Conservation (phyloP, 2,113 vertebrate genomes). For the Talpa occidentalis region DNA sequence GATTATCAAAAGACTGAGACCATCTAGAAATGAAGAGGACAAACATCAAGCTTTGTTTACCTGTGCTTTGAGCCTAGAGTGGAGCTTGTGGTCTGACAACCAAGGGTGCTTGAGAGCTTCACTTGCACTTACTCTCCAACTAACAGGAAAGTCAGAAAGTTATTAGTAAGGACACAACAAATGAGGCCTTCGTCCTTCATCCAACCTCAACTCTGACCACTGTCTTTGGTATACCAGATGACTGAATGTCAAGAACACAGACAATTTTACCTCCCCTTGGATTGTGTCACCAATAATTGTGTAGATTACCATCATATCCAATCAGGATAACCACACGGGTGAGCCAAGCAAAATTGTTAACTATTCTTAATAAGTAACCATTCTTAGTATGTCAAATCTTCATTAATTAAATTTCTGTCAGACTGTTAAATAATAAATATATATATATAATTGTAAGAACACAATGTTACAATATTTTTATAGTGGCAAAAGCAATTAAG, state of each 20-base stretch:
- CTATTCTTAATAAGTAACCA: background rate
- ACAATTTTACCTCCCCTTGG: background rate
- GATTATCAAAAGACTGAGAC: background rate
- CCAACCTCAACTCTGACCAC: background rate
- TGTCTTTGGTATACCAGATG: background rate
- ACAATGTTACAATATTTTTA: conserved; percentile 22
- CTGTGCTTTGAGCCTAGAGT: conserved; percentile 89
- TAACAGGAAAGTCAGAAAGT: conserved; percentile 82
- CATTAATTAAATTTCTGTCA: background rate
- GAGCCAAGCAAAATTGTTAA: background rate
- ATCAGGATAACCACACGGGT: background rate
- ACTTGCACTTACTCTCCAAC: conserved; percentile 97
- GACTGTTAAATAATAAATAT: background rate
- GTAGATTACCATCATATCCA: background rate
- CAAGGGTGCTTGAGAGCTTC: conserved; percentile 96
- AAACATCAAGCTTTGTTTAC: conserved; percentile 79
- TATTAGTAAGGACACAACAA: background rate
- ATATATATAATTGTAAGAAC: background rate
- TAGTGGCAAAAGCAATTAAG: background rate
- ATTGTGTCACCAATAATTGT: background rate
- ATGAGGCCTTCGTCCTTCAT: background rate
- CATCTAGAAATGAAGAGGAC: background rate
- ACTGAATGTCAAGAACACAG: background rate
- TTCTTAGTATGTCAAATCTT: background rate
- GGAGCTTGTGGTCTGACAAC: conserved; percentile 93